Evolutionary conservation across 1,140 invertebrate species (phyloP).

Genomic region (Vollenhovia emeryi): DNA sequence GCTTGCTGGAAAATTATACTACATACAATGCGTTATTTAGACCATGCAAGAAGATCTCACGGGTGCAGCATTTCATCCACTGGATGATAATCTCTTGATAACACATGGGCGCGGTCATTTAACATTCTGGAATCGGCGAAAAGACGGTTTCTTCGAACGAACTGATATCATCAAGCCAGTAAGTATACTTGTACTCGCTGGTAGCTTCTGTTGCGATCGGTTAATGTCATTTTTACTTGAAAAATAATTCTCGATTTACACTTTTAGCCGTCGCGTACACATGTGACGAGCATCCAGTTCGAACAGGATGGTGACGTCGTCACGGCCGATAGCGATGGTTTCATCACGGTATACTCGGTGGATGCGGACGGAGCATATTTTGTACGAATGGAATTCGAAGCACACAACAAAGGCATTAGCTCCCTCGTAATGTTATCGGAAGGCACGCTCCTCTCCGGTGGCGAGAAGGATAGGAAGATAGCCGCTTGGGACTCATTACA

Average conservation of each 20-base stretch:
- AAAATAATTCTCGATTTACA: neutral
- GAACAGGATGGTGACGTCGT: constrained; percentile 97
- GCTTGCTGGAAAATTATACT: neutral
- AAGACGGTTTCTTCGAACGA: constrained; percentile 95
- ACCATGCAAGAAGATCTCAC: constrained; percentile 95
- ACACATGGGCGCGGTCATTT: constrained; percentile 97
- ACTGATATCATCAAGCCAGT: constrained; percentile 95
- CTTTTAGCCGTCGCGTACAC: constrained; percentile 90
- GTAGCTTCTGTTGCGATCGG: neutral
- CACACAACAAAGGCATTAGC: constrained; percentile 94
- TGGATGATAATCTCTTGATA: constrained; percentile 96
- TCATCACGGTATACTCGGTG: constrained; percentile 96
- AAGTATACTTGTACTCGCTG: too few species aligned
- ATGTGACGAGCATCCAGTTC: constrained; percentile 95
- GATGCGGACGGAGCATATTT: constrained; percentile 95
- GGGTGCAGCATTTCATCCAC: constrained; percentile 96
- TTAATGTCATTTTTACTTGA: neutral
- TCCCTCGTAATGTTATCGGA: constrained; percentile 95
- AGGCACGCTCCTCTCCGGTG: constrained; percentile 95
- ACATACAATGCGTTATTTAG: constrained; percentile 82
- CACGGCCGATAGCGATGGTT: constrained; percentile 97
- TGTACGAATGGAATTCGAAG: constrained; percentile 94
- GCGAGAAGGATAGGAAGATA: constrained; percentile 95
- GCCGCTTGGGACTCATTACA: constrained; percentile 96
- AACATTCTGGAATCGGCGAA: constrained; percentile 95